Evolutionary conservation across 2,888 invertebrate species (phyloP).

Genomic region (Sicus ferrugineus): DNA sequence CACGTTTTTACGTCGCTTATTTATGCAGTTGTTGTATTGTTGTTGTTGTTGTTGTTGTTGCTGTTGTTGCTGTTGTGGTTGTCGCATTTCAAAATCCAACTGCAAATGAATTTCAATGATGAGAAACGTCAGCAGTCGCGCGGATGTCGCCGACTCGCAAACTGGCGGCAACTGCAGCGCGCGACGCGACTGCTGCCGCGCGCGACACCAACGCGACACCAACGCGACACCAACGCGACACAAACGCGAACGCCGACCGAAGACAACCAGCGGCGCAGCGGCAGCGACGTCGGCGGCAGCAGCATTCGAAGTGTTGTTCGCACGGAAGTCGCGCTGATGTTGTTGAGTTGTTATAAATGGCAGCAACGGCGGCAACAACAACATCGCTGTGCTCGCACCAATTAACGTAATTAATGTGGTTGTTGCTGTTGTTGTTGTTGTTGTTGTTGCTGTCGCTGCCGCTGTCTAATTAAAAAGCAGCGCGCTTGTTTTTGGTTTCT

Average conservation of each 20-base stretch:
- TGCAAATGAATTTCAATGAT: constrained; percentile 61
- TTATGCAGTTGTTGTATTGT: too few species aligned
- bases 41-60: constrained; percentile 13
- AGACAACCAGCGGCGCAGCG: neutral
- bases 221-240: neutral
- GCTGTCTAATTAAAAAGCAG: constrained; percentile 20
- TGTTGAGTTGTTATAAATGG: constrained; percentile 22
- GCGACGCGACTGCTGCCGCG: neutral
- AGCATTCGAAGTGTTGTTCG: constrained; percentile 30
- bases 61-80: constrained; percentile 14
- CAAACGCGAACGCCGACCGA: constrained; percentile 3
- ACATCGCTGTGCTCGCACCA: constrained; percentile 2
- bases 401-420: constrained; percentile 24
- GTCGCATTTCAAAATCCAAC: constrained; percentile 42
- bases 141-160: constrained; percentile 55
- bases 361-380: constrained; percentile 23
- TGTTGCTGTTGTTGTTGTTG: constrained; percentile 18
- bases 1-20: too few species aligned
- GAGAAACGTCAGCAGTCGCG: constrained; percentile 62
- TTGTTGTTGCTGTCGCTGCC: neutral
- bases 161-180: constrained; percentile 42
- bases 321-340: constrained; percentile 28
- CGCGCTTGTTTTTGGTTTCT: neutral
- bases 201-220: neutral
- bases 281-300: constrained; percentile 13